A percentile compares a stretch with the other conserved stretches of the same genome.
Conservation (phyloP, 1,140 invertebrate species). For the Gerris buenoi region DNA sequence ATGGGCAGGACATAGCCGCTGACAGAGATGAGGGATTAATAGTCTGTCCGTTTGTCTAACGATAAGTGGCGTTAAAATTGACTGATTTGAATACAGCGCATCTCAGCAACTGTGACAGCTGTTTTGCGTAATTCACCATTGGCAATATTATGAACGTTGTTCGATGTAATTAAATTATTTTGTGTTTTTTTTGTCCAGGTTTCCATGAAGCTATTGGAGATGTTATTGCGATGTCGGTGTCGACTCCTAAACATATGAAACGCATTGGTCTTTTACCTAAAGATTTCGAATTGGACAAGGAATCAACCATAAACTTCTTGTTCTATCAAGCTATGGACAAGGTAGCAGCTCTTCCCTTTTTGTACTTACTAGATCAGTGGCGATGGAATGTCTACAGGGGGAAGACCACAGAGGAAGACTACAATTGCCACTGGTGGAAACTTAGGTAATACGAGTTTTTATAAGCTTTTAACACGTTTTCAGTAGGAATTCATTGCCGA, state of each 20-base stretch:
- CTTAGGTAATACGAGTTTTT: conserved; percentile 20
- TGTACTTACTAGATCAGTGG: conserved; percentile 71
- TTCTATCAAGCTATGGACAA: conserved; percentile 66
- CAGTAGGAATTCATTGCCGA: too few relatives aligned
- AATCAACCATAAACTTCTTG: conserved; percentile 61
- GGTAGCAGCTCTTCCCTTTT: conserved; percentile 75
- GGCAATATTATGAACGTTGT: background rate
- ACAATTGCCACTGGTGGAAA: conserved; percentile 59
- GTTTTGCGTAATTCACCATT: background rate
- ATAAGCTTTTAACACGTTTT: too few relatives aligned
- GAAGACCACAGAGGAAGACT: conserved; percentile 45
- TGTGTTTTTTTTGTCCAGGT: too few relatives aligned
- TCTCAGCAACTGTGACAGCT: too few relatives aligned
- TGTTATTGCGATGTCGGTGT: conserved; percentile 65
- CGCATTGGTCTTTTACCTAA: conserved; percentile 46
- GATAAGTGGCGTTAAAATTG: too few relatives aligned
- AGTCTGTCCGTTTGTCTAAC: too few relatives aligned
- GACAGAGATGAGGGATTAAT: too few relatives aligned
- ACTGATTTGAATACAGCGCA: too few relatives aligned
- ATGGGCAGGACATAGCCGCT: too few relatives aligned
- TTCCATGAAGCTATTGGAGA: conserved; percentile 91
- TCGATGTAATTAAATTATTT: background rate
- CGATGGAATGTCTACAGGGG: conserved; percentile 74
- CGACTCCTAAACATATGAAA: conserved; percentile 61
- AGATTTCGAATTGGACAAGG: conserved; percentile 37